Evolutionary conservation across 2,888 invertebrate genomes (phyloP), one percentile per base, ranked within the genome.

Genomic region (Phaedon cochleariae): DNA sequence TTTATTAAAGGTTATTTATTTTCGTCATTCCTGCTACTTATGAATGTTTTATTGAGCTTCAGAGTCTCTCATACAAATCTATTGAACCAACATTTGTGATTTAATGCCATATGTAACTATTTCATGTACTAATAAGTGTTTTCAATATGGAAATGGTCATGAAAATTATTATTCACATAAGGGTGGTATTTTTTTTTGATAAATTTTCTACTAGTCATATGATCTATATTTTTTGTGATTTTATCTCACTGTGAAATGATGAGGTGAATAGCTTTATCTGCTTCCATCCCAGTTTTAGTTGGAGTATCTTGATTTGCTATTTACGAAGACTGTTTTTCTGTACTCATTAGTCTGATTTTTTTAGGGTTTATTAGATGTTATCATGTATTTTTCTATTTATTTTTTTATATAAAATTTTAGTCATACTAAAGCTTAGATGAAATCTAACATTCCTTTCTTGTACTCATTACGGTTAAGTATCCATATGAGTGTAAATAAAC

Each of bases 351-450:
- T 41, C 41, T 41, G 41, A 41, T 41, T 41, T 41, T 41, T 57
- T 57, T 45, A 21, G 29, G 68, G 65, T 66, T 70, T 65, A 52
- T 49, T 57, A 59, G 64, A 60, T 67, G 34, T 62, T 64, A 66
- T 68, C 65, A 68, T 55, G 51, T 73, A 70, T 74, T 73, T 73
- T 74, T 74, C 69, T 74, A 74, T 74, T 73, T 72, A 72, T 74
- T 72, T 74, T 69, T 73, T 69, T 70, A 67, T 64, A 62, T 65
- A 63, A 67, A 64, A 57, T 68, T 69, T 67, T 64, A 64, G 53
- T 68, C 18, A 41, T 68, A 71, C 64, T 65, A 60, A 67, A 65
- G 63, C 70, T 69, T 68, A 63, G 66, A 67, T 34, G 31, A 34
- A 10, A 41, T 41, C 41, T 41, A 41, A 41, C 41, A 74, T 74